phyloP scores from a whole-genome alignment of 2,113 vertebrate species.

The Microcebus ravelobensis region DNA sequence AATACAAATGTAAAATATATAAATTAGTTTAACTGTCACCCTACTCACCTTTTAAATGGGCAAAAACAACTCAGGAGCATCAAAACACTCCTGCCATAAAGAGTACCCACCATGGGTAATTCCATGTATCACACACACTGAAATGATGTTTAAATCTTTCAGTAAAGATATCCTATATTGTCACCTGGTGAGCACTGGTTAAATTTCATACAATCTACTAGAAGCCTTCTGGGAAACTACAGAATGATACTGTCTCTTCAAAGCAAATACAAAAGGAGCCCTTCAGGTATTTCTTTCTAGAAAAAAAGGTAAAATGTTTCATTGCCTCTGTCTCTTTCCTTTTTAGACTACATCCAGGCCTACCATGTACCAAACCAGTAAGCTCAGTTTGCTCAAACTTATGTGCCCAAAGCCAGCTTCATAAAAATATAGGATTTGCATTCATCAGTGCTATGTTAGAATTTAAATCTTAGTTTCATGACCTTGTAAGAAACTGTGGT shows the following conservation, averaged over 20 bases:
- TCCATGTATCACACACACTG: no score
- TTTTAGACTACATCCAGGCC: not conserved
- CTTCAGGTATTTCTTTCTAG: not conserved
- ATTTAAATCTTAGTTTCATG: not conserved
- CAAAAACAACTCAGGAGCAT: not conserved
- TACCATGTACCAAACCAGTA: not conserved
- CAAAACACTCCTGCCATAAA: not conserved
- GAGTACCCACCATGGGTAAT: no score
- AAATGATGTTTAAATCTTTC: not conserved
- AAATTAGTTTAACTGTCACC: not conserved
- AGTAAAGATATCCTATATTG: not conserved
- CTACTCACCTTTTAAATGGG: not conserved
- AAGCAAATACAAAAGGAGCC: not conserved
- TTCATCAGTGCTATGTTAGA: not conserved
- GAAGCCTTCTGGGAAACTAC: not conserved
- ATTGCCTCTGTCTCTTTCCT: not conserved
- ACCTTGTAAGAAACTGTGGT: not conserved
- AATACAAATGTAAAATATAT: slow-evolving; percentile 1
- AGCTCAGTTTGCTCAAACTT: not conserved
- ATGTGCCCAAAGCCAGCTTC: not conserved
- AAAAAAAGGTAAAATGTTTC: not conserved
- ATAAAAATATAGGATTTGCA: not conserved
- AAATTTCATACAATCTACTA: not conserved
- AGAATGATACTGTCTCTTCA: not conserved
- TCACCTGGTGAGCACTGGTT: not conserved